Evolutionary conservation across 1,140 invertebrate genomes (phyloP), one percentile per base, ranked within the genome.

Genomic region (Drosophila grimshawi): DNA sequence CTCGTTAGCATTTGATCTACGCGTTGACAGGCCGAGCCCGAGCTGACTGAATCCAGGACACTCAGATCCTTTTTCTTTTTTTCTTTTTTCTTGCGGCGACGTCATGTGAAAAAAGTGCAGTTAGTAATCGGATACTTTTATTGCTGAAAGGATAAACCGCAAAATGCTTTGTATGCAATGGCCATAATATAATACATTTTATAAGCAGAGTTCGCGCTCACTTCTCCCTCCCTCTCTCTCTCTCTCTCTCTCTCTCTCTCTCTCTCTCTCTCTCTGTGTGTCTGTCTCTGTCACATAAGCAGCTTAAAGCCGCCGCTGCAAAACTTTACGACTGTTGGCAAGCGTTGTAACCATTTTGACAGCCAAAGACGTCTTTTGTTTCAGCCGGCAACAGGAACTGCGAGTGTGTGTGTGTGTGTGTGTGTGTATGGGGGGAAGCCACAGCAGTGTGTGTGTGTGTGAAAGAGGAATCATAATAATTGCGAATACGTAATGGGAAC

Each of bases 121-220:
- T 85, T 77, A 76, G 85, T 88, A 88, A 88, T 88, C 85, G 85
- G 85, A 88, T 88, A 88, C 85, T 88, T 88, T 88, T 88, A 88
- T 88, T 88, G 85, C 85, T 89, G 85, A 88, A 88, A 89, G 85
- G 78, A 88, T 88, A 88, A 88, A 88, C 85, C 85, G 56, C 85
- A 88, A 80, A 89, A 73, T 81, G 82, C 71, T 86, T 76, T 73
- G 76, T 80, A 76, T 78, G 64, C 64, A 51, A 60, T 61, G 65
- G 39, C 68, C 78, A 81, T 70, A 76, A 63, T 73, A 81, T 81
- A 79, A 86, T 86, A 86, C 71, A 79, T 72, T 86, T 78, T 81
- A 86, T 78, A 79, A 57, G 79, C 69, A 63, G 41, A 56, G 19
- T 35, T 11, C 29, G 30, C 51, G 5, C 29, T 43, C 8, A 27